These are phyloP conservation scores for Odontesthes bonariensis DNA, from an alignment of 2,113 vertebrate species.

Conservation along the genomic window DNA sequence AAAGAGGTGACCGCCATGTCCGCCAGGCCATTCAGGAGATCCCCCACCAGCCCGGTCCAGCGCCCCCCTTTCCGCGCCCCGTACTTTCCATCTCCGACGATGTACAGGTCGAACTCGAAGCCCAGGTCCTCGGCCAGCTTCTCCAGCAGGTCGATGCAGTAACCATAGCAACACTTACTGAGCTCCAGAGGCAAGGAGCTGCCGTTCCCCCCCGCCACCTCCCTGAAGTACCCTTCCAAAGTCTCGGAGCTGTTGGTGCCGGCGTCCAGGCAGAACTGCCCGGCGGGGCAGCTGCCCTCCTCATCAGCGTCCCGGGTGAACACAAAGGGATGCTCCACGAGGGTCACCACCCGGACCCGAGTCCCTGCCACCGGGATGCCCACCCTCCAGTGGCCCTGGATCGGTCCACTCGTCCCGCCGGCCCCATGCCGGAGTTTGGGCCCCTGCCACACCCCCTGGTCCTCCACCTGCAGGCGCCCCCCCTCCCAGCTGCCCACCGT, in stretches of 20 bases:
- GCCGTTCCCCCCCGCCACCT: conserved; percentile 76
- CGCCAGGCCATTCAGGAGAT: conserved; percentile 87
- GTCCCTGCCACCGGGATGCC: conserved; percentile 52
- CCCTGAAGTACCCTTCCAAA: conserved; percentile 84
- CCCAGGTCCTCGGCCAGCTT: conserved; percentile 88
- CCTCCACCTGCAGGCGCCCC: conserved; percentile 83
- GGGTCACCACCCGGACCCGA: conserved; percentile 88
- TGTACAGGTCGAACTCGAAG: conserved; percentile 91
- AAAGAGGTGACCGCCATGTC: conserved; percentile 96
- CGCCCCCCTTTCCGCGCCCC: conserved; percentile 88
- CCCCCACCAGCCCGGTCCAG: conserved; percentile 93
- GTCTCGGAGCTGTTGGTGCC: conserved; percentile 83
- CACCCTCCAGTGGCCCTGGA: conserved; percentile 58
- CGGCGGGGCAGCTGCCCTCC: conserved; percentile 89
- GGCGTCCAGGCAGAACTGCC: conserved; percentile 90
- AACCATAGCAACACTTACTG: conserved; percentile 91
- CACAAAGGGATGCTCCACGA: conserved; percentile 93
- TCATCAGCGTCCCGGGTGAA: conserved; percentile 90
- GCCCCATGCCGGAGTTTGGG: conserved; percentile 42
- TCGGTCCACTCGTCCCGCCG: conserved; percentile 43
- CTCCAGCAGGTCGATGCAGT: conserved; percentile 93
- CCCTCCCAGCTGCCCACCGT: conserved; percentile 88
- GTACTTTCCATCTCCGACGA: conserved; percentile 92
- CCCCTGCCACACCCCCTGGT: conserved; percentile 75
- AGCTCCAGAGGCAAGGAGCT: conserved; percentile 75